These are phyloP conservation scores for Tuta absoluta DNA, from an alignment of 2,888 invertebrate species.

Conservation along the genomic window DNA sequence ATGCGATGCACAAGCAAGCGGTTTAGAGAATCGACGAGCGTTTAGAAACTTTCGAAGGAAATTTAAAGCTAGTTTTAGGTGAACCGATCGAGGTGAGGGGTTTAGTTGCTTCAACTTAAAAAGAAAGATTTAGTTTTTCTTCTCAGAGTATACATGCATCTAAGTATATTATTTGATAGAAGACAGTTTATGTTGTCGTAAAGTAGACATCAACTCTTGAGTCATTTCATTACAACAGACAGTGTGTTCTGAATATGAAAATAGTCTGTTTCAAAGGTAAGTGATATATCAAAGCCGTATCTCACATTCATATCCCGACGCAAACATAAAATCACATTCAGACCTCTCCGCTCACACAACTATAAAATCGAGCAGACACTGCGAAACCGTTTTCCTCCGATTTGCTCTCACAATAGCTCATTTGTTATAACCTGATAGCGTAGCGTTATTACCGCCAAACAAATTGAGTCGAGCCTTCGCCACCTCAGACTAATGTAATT, in stretches of 20 bases:
- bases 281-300: slow-evolving; percentile 20
- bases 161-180: not conserved
- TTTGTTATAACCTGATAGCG: slow-evolving; percentile 80
- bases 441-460: slow-evolving; percentile 79
- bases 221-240: slow-evolving; percentile 8
- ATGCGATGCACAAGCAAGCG: slow-evolving; percentile 50
- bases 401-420: slow-evolving; percentile 78
- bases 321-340: slow-evolving; percentile 41
- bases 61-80: slow-evolving; percentile 34
- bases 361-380: slow-evolving; percentile 70
- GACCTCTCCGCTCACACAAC: slow-evolving; percentile 43
- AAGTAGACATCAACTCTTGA: not conserved
- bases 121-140: slow-evolving; percentile 3
- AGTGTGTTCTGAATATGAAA: slow-evolving; percentile 18
- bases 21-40: slow-evolving; percentile 35
- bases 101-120: slow-evolving; percentile 24
- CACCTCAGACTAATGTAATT: slow-evolving; percentile 82
- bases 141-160: not conserved
- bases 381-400: slow-evolving; percentile 73
- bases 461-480: slow-evolving; percentile 81
- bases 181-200: slow-evolving; percentile 1
- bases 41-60: slow-evolving; percentile 35
- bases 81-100: slow-evolving; percentile 29
- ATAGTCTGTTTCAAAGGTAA: slow-evolving; percentile 17
- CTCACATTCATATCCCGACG: slow-evolving; percentile 38